These are phyloP conservation scores for Drosophila oshimai DNA, from an alignment of 1,140 invertebrate species.

Conservation along the genomic window DNA sequence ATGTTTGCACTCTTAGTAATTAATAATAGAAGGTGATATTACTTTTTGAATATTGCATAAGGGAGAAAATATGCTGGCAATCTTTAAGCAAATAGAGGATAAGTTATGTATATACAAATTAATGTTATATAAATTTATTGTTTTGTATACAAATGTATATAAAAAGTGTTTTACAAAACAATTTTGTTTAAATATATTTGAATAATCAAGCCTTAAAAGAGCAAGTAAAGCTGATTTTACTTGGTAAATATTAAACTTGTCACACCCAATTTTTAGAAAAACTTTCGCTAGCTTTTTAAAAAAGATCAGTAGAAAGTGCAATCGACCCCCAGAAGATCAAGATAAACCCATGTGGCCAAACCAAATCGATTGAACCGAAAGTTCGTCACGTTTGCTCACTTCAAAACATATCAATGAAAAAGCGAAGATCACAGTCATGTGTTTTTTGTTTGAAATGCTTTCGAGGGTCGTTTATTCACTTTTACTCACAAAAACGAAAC, in stretches of 20 bases:
- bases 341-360: background rate
- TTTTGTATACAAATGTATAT: too few relatives aligned
- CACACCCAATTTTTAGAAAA: slow-evolving; percentile 21
- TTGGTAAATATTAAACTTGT: background rate
- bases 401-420: slow-evolving; percentile 17
- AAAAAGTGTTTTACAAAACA: background rate
- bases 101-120: too few relatives aligned
- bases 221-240: too few relatives aligned
- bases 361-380: slow-evolving; percentile 62
- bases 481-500: slow-evolving; percentile 35
- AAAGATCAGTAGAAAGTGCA: slow-evolving; percentile 33
- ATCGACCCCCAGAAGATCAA: slow-evolving; percentile 20
- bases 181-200: background rate
- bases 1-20: background rate
- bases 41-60: background rate
- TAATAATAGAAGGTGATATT: background rate
- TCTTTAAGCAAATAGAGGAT: background rate
- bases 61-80: background rate
- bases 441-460: slow-evolving; percentile 8
- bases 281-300: slow-evolving; percentile 39
- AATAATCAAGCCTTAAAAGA: background rate
- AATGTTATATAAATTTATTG: too few relatives aligned
- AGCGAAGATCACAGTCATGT: slow-evolving; percentile 14
- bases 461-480: slow-evolving; percentile 34
- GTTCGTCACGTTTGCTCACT: slow-evolving; percentile 62